Percentiles rank a stretch among this genome's conserved stretches.
Evolutionary conservation across 1,140 invertebrate genomes (phyloP).

Genomic region (Atta colombica): DNA sequence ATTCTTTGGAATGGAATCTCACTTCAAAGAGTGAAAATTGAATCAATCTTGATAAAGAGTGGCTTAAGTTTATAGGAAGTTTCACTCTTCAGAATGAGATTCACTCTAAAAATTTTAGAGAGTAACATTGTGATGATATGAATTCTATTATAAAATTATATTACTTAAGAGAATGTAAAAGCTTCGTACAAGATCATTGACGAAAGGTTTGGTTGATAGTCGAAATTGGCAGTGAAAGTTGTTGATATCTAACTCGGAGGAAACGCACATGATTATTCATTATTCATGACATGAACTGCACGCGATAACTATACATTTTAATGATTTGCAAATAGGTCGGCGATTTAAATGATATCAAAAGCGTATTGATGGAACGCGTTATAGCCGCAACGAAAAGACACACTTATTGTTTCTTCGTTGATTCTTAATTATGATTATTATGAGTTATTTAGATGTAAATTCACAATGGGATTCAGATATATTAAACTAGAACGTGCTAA

Average conservation of each 20-base stretch:
- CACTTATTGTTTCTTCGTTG: not conserved
- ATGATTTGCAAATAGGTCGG: constrained; percentile 58
- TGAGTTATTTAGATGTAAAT: not conserved
- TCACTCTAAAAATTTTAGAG: no score
- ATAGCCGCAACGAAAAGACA: not conserved
- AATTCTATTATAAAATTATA: not conserved
- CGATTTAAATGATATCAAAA: constrained; percentile 52
- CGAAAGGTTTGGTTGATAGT: constrained; percentile 11
- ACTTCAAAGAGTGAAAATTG: no score
- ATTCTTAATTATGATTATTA: not conserved
- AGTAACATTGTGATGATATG: not conserved
- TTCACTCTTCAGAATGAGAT: no score
- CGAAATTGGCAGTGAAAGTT: constrained; percentile 73
- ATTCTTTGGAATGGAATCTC: no score
- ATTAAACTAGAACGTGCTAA: not conserved
- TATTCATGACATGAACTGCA: constrained; percentile 63
- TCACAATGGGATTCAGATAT: not conserved
- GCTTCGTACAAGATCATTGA: not conserved
- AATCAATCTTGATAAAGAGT: no score
- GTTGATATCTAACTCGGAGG: constrained; percentile 56
- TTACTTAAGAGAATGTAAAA: not conserved
- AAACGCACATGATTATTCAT: constrained; percentile 50
- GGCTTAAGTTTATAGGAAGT: no score
- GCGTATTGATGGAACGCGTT: not conserved
- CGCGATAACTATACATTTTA: constrained; percentile 60